Evolutionary conservation across 2,888 invertebrate genomes (phyloP).

Genomic region (Melolontha melolontha): DNA sequence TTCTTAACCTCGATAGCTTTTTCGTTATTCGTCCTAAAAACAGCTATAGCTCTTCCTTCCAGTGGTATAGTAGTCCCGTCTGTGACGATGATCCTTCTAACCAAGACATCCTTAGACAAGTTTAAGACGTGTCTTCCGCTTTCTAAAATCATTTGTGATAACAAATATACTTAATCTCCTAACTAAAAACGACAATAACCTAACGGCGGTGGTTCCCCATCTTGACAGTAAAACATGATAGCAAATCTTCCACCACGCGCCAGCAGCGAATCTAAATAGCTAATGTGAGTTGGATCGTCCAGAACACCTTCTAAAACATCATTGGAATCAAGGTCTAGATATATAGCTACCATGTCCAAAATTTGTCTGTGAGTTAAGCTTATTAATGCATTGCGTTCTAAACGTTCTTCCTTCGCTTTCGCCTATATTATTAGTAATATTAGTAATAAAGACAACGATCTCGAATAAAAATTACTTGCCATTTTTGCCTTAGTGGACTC

Average conservation of each 20-base stretch:
- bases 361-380: slow-evolving; percentile 73
- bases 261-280: slow-evolving; percentile 73
- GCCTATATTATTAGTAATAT: slow-evolving; percentile 64
- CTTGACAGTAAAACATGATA: slow-evolving; percentile 76
- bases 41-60: slow-evolving; percentile 75
- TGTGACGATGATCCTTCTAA: slow-evolving; percentile 73
- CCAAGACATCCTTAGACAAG: slow-evolving; percentile 55
- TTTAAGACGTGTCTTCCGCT: slow-evolving; percentile 71
- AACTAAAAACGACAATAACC: not conserved
- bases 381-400: slow-evolving; percentile 64
- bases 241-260: slow-evolving; percentile 70
- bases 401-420: slow-evolving; percentile 73
- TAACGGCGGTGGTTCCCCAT: slow-evolving; percentile 73
- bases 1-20: slow-evolving; percentile 74
- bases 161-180: not conserved
- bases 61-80: slow-evolving; percentile 71
- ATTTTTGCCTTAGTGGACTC: slow-evolving; percentile 39
- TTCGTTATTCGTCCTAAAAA: slow-evolving; percentile 74
- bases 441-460: not conserved
- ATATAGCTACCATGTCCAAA: slow-evolving; percentile 74
- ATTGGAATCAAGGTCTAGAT: slow-evolving; percentile 68
- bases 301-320: slow-evolving; percentile 77
- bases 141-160: slow-evolving; percentile 63
- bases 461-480: slow-evolving; percentile 24
- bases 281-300: slow-evolving; percentile 75